A percentile compares a stretch with the other conserved stretches of the same genome.
Evolutionary conservation across 2,888 invertebrate genomes (phyloP).

Genomic region (Cheilosia urbana): DNA sequence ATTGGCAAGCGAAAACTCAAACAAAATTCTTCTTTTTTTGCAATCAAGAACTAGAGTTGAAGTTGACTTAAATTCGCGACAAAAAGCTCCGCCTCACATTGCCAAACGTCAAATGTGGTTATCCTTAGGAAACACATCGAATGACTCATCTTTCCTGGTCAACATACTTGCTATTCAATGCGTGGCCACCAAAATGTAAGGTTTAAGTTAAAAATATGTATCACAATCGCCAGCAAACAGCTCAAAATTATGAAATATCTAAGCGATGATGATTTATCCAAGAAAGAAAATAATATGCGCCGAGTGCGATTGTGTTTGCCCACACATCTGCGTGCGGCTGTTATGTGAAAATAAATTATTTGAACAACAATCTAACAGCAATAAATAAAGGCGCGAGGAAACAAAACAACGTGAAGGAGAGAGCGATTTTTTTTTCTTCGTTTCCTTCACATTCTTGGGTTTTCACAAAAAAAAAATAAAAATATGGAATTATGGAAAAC

Average conservation of each 20-base stretch:
- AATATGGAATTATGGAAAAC: constrained; percentile 43
- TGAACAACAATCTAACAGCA: constrained; percentile 40
- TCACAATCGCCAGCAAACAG: neutral
- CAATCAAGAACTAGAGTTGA: too few species aligned
- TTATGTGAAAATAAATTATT: constrained; percentile 43
- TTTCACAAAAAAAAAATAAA: neutral
- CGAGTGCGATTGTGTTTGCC: constrained; percentile 2
- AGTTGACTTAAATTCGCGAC: too few species aligned
- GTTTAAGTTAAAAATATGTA: neutral
- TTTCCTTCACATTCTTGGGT: constrained; percentile 3
- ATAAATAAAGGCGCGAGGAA: constrained; percentile 29
- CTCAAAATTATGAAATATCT: constrained; percentile 12
- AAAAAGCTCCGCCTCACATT: neutral
- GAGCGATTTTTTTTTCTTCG: neutral
- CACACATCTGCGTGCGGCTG: constrained; percentile 45
- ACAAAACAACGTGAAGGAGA: constrained; percentile 1
- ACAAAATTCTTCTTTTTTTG: too few species aligned
- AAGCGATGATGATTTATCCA: neutral
- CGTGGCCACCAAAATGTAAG: too few species aligned
- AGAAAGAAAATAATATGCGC: neutral
- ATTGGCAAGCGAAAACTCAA: too few species aligned
- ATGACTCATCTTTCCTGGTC: too few species aligned
- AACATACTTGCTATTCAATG: too few species aligned
- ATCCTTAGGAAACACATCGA: too few species aligned
- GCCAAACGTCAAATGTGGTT: too few species aligned